Conservation (phyloP, 2,888 invertebrate species). For the Ceraclea dissimilis region DNA sequence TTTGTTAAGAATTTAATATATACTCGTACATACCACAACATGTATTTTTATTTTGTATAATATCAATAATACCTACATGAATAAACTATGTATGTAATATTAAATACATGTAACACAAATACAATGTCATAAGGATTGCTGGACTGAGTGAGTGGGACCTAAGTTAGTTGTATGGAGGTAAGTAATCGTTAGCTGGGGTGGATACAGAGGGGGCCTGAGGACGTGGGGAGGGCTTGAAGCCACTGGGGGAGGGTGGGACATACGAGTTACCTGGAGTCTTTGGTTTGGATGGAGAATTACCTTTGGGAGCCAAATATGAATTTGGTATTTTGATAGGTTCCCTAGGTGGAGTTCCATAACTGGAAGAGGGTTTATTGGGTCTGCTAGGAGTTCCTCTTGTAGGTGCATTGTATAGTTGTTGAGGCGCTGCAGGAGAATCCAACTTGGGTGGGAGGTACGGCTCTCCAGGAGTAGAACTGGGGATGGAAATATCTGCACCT, state of each 20-base stretch:
- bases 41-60: no score
- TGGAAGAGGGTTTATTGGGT: background rate
- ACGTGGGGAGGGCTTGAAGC: conserved; percentile 10
- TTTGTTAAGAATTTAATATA: no score
- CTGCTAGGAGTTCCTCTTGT: background rate
- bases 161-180: conserved; percentile 20
- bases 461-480: conserved; percentile 4
- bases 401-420: background rate
- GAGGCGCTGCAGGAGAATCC: background rate
- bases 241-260: conserved; percentile 15
- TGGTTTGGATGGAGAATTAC: conserved; percentile 1
- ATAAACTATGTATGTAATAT: no score
- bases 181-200: conserved; percentile 21
- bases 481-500: background rate
- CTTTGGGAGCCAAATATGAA: conserved; percentile 12
- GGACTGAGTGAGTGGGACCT: no score
- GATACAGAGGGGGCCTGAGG: conserved; percentile 9
- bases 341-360: no score
- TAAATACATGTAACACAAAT: no score
- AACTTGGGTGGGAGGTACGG: conserved; percentile 6
- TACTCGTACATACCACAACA: no score
- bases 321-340: background rate
- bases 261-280: conserved; percentile 13
- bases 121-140: no score
- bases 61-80: no score